phyloP scores from a whole-genome alignment of 2,797 vertebrate species.

The Melanotaenia maccullochi region DNA sequence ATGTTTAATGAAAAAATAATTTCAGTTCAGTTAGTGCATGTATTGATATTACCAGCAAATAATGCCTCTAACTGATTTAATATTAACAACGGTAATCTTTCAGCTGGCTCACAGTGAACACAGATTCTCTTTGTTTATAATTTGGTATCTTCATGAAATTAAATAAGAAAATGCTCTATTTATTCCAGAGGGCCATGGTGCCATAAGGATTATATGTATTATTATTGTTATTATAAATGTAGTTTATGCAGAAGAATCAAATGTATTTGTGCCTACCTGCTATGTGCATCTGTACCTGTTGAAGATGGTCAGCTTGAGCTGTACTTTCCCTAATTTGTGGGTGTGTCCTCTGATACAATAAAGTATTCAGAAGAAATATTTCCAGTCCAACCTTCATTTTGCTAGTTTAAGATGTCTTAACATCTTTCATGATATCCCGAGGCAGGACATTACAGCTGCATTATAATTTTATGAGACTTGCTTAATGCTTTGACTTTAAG shows the following conservation, averaged over 20 bases:
- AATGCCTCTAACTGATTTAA: neutral
- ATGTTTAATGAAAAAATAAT: constrained; percentile 1
- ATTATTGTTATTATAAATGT: no score
- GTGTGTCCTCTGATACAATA: neutral
- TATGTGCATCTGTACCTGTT: neutral
- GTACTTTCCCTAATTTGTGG: neutral
- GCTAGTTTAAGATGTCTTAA: neutral
- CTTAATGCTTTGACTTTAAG: neutral
- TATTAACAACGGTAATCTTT: neutral
- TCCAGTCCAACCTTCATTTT: neutral
- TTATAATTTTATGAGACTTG: constrained; percentile 1
- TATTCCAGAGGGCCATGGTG: neutral
- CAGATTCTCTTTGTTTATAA: constrained; percentile 10
- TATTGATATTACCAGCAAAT: neutral
- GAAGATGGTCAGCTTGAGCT: neutral
- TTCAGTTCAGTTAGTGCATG: neutral
- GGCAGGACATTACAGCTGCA: neutral
- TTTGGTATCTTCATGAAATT: neutral
- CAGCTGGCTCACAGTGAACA: constrained; percentile 22
- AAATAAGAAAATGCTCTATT: no score
- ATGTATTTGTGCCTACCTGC: neutral
- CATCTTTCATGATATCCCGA: neutral
- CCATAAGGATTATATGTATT: neutral
- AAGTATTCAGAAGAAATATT: neutral
- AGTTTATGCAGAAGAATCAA: neutral